Base-by-base conservation (phyloP, 2,888 invertebrate genomes). In the Chloroclysta siterata region DNA sequence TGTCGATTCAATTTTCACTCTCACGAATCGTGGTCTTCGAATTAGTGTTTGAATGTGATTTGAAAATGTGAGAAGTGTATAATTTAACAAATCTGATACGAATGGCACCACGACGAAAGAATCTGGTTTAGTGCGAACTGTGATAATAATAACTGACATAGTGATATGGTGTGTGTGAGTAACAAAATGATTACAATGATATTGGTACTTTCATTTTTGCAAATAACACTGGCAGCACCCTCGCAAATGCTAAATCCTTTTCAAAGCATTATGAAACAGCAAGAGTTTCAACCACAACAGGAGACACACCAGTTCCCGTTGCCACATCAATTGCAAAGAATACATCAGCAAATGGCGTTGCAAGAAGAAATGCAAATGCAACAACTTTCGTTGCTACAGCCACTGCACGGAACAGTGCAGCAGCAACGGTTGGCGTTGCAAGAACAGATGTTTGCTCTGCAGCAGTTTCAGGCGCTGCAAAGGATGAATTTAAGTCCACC, bases 141-240 rank as follows among this genome's bases (percentile, higher is more conserved):
- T 44, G 15, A 7, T 14, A 42, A 15, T 7, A 6, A 33, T 33
- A 33, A 33, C 36, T 36, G 6, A 29, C 4, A 29, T 29, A 33
- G 5, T 33, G 5, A 7, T 33, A 6, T 5, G 29, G 29, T 29
- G 29, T 29, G 2, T 17, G 44, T 7, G 15, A n/a, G n/a, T 48
- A n/a, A 28, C 44, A 81, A 69, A 56, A 79, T 78, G 75, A 68
- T 67, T 29, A 13, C 7, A 28, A 51, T 14, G 66, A 70, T 66
- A 41, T 55, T 75, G 1, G 28, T 78, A 57, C 60, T 82, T 53
- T 33, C 81, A 44, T 76, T 76, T 56, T 55, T 84, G 5, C 76
- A 78, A 66, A 41, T 81, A 11, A 64, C 72, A 17, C 60, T 60
- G 7, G 68, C 84, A 39, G 83, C 84, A 5, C 88, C 90, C 11